Base-by-base conservation (phyloP, 2,113 vertebrate species). In the Bos indicus region DNA sequence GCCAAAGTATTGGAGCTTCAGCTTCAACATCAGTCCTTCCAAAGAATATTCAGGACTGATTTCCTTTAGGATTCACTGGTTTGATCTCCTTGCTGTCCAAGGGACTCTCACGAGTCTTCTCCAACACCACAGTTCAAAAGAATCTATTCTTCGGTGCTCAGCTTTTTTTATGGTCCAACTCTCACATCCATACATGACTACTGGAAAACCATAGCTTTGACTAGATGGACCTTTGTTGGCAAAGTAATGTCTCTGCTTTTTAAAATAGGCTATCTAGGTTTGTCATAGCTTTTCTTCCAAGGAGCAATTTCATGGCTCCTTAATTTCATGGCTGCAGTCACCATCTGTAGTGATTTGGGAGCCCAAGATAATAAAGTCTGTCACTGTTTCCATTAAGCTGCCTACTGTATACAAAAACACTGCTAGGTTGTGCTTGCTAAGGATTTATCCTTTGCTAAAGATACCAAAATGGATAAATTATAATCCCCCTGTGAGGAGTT, bases 381-480 rank as follows among this genome's bases (percentile, higher is more conserved):
- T 40, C 67, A 71, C 19, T 71, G 67, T 40, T 71, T 40, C 67
- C n/a, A 48, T 67, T 83, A 67, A 90, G 33, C 56, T 83, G 92
- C 74, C 33, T 87, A 46, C 48, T 92, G 43, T 40, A 77, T 43
- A 93, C 43, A 54, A 87, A 90, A 90, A 64, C 19, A 95, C 60
- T 78, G 51, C 43, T 80, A 91, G 56, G 40, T 51, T 33, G 28
- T 81, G n/a, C n/a, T 71, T 71, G 67, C n/a, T 71, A 71, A 71
- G 71, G 40, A 25, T 43, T 43, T 78, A 78, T 46, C 40, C 12
- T 43, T 46, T 85, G 51, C 36, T 81, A 25, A 97, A 12, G 13
- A 60, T 57, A 88, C 19, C 60, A 78, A 91, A 77, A 88, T 93
- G 86, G 28, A 83, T 90, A 97, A 87, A 93, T 80, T 86, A 59